phyloP scores from a whole-genome alignment of 2,888 invertebrate species.

The Acanthosepion esculentum region DNA sequence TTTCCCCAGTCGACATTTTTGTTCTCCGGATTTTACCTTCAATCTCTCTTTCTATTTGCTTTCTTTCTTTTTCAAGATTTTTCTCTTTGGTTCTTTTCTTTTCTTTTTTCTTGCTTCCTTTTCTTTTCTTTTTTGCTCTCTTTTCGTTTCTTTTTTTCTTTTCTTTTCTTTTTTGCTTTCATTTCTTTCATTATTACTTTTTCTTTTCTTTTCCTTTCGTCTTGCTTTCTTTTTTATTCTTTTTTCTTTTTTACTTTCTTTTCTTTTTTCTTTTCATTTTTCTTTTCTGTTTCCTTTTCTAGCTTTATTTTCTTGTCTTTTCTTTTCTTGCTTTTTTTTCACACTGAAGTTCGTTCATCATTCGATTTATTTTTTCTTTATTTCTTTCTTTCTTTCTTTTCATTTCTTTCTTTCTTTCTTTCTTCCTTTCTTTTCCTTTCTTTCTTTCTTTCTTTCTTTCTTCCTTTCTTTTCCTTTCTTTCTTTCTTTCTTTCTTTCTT shows the following conservation, averaged over 20 bases:
- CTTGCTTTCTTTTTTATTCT: no score
- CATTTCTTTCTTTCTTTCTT: no score
- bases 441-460: no score
- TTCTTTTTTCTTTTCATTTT: neutral
- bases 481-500: neutral
- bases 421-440: neutral
- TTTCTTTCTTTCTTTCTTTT: neutral
- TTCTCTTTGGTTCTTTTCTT: neutral
- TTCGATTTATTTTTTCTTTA: no score
- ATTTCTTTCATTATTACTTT: no score
- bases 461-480: neutral
- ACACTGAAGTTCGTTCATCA: no score
- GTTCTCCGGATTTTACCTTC: no score
- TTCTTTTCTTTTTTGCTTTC: neutral
- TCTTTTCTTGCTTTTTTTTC: neutral
- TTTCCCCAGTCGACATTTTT: no score
- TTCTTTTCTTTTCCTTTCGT: no score
- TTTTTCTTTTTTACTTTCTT: neutral
- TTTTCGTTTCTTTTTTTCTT: neutral
- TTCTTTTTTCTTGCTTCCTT: no score
- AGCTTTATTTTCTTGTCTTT: no score
- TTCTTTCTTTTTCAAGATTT: neutral
- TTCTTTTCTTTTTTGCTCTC: neutral
- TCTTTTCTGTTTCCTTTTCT: rapidly evolving
- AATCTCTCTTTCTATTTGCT: neutral